Evolutionary conservation across 2,888 invertebrate species (phyloP).

Genomic region (Cephonodes hylas): DNA sequence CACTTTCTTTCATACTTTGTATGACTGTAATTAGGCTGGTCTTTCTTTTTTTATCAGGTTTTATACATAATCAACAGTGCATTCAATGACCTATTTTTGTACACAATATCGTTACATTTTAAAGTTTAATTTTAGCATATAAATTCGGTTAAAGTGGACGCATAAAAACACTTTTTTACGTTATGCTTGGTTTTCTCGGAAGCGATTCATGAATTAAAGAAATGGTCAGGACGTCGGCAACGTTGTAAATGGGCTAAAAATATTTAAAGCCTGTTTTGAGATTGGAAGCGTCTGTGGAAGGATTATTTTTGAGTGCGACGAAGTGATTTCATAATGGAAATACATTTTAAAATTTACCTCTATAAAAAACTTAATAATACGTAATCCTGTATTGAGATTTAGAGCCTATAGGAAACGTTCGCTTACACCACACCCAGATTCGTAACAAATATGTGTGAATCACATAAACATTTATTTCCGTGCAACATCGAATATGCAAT

Average conservation of each 20-base stretch:
- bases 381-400: too few relatives aligned
- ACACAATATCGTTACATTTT: neutral
- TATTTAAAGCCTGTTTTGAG: neutral
- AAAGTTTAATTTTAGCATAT: neutral
- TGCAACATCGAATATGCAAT: too few relatives aligned
- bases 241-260: constrained; percentile 1
- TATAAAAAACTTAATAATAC: neutral
- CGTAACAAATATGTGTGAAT: too few relatives aligned
- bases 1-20: neutral
- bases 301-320: neutral
- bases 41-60: neutral
- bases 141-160: neutral
- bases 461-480: too few relatives aligned
- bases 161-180: neutral
- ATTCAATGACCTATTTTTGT: neutral
- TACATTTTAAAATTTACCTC: neutral
- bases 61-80: neutral
- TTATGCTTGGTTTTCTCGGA: constrained; percentile 19
- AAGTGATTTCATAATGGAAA: neutral
- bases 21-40: neutral
- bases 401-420: too few relatives aligned
- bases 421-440: too few relatives aligned
- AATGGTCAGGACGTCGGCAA: neutral
- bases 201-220: constrained; percentile 17
- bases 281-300: too few relatives aligned